phyloP scores from a whole-genome alignment of 2,888 invertebrate genomes.

The Dicycla oo region DNA sequence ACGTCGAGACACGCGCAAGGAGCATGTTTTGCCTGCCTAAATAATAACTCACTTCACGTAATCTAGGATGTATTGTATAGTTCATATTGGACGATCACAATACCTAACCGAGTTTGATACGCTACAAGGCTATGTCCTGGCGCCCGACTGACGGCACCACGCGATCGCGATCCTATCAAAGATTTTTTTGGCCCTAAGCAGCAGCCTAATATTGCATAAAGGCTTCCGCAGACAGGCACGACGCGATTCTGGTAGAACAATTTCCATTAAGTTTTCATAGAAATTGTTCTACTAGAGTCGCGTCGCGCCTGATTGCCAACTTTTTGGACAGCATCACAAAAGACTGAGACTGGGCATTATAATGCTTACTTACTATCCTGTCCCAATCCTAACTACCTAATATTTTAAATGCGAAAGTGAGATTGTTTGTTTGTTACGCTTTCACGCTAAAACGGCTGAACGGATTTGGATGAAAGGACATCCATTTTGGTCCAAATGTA shows the following conservation, averaged over 20 bases:
- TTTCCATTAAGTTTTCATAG: too few species aligned
- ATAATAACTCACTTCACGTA: conserved; percentile 19
- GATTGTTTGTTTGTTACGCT: too few species aligned
- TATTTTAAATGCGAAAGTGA: too few species aligned
- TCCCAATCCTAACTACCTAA: too few species aligned
- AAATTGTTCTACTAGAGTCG: too few species aligned
- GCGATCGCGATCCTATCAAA: background rate
- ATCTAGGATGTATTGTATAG: conserved; percentile 15
- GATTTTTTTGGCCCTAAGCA: background rate
- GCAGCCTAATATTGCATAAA: background rate
- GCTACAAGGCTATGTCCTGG: conserved; percentile 3
- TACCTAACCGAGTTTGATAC: conserved; percentile 9
- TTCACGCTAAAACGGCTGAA: too few species aligned
- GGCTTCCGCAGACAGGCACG: too few species aligned
- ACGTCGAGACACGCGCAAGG: conserved; percentile 22
- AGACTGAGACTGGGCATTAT: background rate
- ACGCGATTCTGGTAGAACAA: too few species aligned
- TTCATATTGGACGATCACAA: conserved; percentile 1
- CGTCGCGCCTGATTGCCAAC: too few species aligned
- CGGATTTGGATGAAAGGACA: too few species aligned
- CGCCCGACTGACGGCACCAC: conserved; percentile 18
- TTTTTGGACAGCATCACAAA: too few species aligned
- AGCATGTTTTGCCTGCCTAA: conserved; percentile 31
- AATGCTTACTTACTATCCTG: conserved; percentile 1
- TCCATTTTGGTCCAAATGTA: too few species aligned